Evolutionary conservation across 2,113 vertebrate genomes (phyloP), one percentile per base, ranked within the genome.

Genomic region (Scomber scombrus): DNA sequence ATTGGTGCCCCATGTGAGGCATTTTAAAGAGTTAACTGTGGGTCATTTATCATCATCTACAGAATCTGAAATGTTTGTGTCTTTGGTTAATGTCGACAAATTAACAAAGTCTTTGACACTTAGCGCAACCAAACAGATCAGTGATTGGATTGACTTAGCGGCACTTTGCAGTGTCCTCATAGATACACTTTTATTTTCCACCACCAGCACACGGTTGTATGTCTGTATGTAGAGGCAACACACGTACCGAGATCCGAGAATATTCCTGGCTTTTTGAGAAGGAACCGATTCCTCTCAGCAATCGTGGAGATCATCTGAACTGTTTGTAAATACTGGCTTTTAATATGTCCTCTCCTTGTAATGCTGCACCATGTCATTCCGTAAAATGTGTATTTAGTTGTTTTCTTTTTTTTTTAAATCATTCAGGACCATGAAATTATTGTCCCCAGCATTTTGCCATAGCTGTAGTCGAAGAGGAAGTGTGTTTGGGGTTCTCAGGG

Each of bases 401-500:
- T 26, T 26, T 26, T 26, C 23, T 11, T 54, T 75, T 57, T 75
- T 51, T 50, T 83, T 73, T 67, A 7, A 14, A 45, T 81, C 9
- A 23, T 87, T 87, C 79, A 80, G 75, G 86, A 82, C 70, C 70
- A 65, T 78, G 11, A 51, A 18, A 14, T 88, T 55, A 21, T 77
- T 8, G 15, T 69, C 85, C 78, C 84, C 87, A 76, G 77, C 83
- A 34, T 87, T 81, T 87, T 90, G 82, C 85, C 86, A 85, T 90
- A 86, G 71, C 84, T 87, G 86, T 86, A 90, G 89, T 92, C 29
- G 31, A 76, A 87, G 83, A 80, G 69, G 78, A 86, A 88, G 72
- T 80, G 71, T 78, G 75, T 91, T 86, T 88, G 88, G 90, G 88
- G 91, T 91, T 93, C 94, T 95, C 94, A 94, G 93, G 94, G 93